Conservation (phyloP, 1,140 invertebrate species). For the Neodiprion fabricii region DNA sequence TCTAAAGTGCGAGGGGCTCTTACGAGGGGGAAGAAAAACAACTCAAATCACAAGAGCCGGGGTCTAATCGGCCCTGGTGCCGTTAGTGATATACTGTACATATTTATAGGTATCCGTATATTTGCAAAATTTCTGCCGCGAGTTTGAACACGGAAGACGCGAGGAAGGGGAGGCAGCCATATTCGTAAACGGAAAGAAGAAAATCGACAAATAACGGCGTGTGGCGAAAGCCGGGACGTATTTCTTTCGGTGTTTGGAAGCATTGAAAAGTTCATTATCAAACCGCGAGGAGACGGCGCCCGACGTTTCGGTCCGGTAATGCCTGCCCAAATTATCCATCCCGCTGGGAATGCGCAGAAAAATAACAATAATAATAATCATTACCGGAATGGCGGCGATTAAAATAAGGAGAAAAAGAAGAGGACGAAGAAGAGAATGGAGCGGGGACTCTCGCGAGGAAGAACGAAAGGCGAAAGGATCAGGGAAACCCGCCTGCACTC, state of each 20-base stretch:
- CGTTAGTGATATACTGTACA: neutral
- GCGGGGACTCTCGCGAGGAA: neutral
- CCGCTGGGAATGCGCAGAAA: neutral
- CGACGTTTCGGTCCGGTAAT: neutral
- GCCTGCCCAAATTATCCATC: neutral
- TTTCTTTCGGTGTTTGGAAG: neutral
- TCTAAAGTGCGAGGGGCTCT: neutral
- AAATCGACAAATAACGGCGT: neutral
- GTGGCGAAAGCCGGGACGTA: neutral
- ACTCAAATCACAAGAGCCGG: neutral
- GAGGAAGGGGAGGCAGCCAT: neutral
- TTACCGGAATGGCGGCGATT: neutral
- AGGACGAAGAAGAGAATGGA: neutral
- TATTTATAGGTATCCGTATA: too few species aligned
- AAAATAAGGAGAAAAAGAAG: too few species aligned
- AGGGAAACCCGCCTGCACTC: neutral
- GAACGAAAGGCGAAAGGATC: neutral
- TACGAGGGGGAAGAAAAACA: neutral
- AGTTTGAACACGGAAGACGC: too few species aligned
- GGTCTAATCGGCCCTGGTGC: neutral
- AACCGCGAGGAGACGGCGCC: neutral
- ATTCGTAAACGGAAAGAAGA: neutral
- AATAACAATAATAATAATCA: slow-evolving; percentile 3
- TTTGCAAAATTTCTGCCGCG: too few species aligned
- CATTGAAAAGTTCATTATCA: neutral